Evolutionary conservation across 2,797 vertebrate species (phyloP).

Genomic region (Acestrorhynchus altus): DNA sequence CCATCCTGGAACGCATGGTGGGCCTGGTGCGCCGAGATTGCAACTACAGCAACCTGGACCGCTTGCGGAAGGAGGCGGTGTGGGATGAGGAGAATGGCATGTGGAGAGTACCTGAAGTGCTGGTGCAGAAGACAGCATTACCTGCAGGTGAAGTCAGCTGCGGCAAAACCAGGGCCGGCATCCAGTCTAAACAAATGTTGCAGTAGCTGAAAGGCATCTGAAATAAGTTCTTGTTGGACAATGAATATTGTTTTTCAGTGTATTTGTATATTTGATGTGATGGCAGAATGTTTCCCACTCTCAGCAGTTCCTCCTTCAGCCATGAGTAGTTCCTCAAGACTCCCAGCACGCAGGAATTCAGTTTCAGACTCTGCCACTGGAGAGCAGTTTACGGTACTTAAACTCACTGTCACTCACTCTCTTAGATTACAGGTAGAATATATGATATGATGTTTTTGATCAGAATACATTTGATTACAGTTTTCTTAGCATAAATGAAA

Average conservation of each 20-base stretch:
- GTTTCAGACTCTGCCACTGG: constrained; percentile 60
- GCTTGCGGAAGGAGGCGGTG: constrained; percentile 74
- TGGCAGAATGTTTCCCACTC: constrained; percentile 12
- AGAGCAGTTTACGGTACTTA: constrained; percentile 70
- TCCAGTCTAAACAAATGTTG: not conserved
- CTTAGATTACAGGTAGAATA: not conserved
- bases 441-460: no score
- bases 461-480: no score
- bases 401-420: not conserved
- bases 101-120: constrained; percentile 88
- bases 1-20: constrained; percentile 85
- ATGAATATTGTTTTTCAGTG: no score
- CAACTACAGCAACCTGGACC: constrained; percentile 90
- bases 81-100: constrained; percentile 86
- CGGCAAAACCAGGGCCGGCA: no score
- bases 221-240: no score
- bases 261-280: no score
- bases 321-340: constrained; percentile 58
- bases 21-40: constrained; percentile 84
- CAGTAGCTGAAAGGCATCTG: no score
- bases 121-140: constrained; percentile 81
- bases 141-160: constrained; percentile 79
- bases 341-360: constrained; percentile 61
- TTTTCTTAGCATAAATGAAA: no score
- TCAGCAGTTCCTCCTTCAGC: constrained; percentile 74